phyloP scores from a whole-genome alignment of 2,888 invertebrate genomes.

The Scaptomyza caliginosa region DNA sequence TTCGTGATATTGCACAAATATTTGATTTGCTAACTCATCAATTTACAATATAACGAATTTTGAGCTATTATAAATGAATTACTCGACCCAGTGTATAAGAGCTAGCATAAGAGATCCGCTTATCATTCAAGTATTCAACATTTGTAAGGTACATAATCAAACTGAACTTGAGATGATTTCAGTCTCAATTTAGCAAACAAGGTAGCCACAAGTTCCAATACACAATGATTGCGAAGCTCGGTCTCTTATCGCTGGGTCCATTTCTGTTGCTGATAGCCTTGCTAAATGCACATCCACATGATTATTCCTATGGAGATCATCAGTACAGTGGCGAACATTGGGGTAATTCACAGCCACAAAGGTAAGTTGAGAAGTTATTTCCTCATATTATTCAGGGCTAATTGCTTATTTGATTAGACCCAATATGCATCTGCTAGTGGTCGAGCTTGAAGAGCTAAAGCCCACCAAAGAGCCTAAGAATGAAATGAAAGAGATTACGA shows the following conservation, averaged over 20 bases:
- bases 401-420: neutral
- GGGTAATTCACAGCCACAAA: conserved; percentile 9
- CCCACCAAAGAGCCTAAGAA: neutral
- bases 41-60: neutral
- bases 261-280: conserved; percentile 51
- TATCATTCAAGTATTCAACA: neutral
- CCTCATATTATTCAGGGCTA: neutral
- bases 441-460: neutral
- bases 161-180: neutral
- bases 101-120: neutral
- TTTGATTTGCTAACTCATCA: neutral
- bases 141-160: neutral
- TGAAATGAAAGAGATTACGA: neutral
- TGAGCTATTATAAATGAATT: neutral
- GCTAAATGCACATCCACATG: conserved; percentile 34
- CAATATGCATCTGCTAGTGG: neutral
- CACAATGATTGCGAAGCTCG: conserved; percentile 38
- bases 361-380: conserved; percentile 10
- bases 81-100: neutral
- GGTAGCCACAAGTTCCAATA: neutral
- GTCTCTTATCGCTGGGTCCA: conserved; percentile 53
- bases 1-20: neutral
- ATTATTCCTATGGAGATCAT: conserved; percentile 34
- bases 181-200: conserved; percentile 35
- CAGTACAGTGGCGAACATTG: conserved; percentile 6